A percentile compares a stretch with the other conserved stretches of the same genome.
Conservation (phyloP, 1,140 invertebrate species). For the Globodera rostochiensis region DNA sequence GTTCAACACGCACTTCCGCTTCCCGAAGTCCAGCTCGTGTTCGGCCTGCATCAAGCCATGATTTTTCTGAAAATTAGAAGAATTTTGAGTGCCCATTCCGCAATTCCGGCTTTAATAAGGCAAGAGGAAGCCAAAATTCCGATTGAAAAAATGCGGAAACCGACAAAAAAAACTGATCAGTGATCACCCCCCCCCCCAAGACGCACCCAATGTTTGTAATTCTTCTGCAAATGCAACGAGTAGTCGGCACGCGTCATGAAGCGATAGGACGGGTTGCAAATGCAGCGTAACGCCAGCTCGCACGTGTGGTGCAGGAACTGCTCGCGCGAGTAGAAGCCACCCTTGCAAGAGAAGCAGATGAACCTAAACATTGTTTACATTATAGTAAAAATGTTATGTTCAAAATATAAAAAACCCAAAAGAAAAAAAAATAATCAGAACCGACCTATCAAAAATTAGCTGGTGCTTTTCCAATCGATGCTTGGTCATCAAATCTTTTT, state of each 20-base stretch:
- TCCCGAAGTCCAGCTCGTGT: neutral
- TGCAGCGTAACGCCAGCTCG: constrained; percentile 4
- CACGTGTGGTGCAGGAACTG: neutral
- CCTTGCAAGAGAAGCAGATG: constrained; percentile 2
- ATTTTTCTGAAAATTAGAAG: neutral
- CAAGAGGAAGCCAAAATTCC: too few relatives aligned
- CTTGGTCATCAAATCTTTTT: neutral
- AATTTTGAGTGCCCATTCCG: neutral
- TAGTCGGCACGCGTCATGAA: neutral
- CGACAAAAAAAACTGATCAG: too few relatives aligned
- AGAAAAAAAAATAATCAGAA: neutral
- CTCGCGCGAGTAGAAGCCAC: constrained; percentile 10
- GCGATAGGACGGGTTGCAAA: constrained; percentile 2
- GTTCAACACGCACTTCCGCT: neutral
- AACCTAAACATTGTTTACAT: neutral
- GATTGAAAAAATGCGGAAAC: too few relatives aligned
- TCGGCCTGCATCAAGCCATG: neutral
- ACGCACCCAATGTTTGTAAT: neutral
- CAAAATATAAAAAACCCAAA: too few relatives aligned
- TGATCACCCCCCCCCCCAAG: too few relatives aligned
- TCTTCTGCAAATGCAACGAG: neutral
- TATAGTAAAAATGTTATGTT: too few relatives aligned
- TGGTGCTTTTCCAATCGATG: neutral
- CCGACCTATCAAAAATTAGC: neutral
- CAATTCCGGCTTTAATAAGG: too few relatives aligned